Percentiles rank a stretch among this genome's conserved stretches.
Evolutionary conservation across 2,797 vertebrate genomes (phyloP).

Genomic region (Fundulus diaphanus): DNA sequence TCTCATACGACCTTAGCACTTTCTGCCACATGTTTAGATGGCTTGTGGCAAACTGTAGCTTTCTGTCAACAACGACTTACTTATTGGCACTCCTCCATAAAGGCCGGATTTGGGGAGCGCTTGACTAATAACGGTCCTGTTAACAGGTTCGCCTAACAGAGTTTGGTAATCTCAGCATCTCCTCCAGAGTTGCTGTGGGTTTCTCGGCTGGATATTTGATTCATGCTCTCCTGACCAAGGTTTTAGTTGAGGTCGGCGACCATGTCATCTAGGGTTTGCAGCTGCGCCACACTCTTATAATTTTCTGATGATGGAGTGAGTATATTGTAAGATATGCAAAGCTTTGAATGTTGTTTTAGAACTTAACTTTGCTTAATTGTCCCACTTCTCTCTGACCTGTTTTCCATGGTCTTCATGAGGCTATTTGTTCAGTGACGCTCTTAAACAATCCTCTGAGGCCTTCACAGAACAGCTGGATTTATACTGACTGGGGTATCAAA

Average conservation of each 20-base stretch:
- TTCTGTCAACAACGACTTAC: slow-evolving; percentile 1
- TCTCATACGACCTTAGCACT: background rate
- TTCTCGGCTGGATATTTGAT: background rate
- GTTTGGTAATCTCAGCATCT: background rate
- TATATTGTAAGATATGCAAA: background rate
- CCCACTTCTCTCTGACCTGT: no score
- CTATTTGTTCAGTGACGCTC: no score
- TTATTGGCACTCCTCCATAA: background rate
- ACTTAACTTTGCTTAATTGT: no score
- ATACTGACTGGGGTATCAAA: background rate
- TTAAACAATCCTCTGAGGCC: no score
- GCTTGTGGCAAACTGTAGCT: no score
- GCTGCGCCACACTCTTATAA: background rate
- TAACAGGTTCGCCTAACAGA: background rate
- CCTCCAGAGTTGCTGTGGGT: background rate
- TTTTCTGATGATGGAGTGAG: background rate
- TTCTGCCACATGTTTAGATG: background rate
- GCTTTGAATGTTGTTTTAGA: no score
- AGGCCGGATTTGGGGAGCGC: background rate
- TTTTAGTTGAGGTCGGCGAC: background rate
- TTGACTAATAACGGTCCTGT: background rate
- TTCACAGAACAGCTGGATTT: no score
- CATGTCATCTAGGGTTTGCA: background rate
- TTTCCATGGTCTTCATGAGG: no score
- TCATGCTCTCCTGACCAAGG: background rate